Conservation (phyloP, 1,140 invertebrate species). For the Ditylenchus dipsaci region DNA sequence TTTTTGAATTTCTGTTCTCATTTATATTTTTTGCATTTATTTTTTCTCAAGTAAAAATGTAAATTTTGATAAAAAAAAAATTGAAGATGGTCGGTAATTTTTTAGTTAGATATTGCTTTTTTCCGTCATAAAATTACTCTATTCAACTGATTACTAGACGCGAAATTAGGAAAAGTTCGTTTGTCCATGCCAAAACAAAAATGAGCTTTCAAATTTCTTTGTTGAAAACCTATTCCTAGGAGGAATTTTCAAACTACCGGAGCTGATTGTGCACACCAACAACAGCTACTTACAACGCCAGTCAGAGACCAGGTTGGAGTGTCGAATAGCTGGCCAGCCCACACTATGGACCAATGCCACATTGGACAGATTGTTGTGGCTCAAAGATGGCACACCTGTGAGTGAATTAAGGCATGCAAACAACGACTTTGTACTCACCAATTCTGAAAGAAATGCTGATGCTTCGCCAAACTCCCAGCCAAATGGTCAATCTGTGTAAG, state of each 20-base stretch:
- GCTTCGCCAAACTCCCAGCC: neutral
- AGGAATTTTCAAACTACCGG: slow-evolving; percentile 37
- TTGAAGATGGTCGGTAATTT: no score
- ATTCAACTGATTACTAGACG: no score
- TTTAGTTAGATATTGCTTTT: no score
- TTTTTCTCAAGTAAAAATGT: no score
- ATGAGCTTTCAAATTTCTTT: no score
- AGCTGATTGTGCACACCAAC: slow-evolving; percentile 31
- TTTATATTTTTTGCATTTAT: no score
- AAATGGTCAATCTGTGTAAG: neutral
- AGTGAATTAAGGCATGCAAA: slow-evolving; percentile 13
- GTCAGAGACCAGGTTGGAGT: slow-evolving; percentile 19
- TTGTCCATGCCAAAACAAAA: no score
- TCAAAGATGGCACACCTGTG: slow-evolving; percentile 32
- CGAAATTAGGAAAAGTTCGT: no score
- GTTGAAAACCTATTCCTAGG: neutral
- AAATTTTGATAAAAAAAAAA: no score
- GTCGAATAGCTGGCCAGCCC: slow-evolving; percentile 10
- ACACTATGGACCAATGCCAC: slow-evolving; percentile 15
- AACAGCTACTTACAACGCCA: slow-evolving; percentile 24
- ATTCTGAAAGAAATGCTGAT: no score
- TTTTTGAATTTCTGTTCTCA: no score
- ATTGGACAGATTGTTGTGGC: slow-evolving; percentile 29
- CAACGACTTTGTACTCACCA: slow-evolving; percentile 15
- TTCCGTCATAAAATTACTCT: no score